phyloP scores from a whole-genome alignment of 1,140 invertebrate species.

The Uloborus diversus region DNA sequence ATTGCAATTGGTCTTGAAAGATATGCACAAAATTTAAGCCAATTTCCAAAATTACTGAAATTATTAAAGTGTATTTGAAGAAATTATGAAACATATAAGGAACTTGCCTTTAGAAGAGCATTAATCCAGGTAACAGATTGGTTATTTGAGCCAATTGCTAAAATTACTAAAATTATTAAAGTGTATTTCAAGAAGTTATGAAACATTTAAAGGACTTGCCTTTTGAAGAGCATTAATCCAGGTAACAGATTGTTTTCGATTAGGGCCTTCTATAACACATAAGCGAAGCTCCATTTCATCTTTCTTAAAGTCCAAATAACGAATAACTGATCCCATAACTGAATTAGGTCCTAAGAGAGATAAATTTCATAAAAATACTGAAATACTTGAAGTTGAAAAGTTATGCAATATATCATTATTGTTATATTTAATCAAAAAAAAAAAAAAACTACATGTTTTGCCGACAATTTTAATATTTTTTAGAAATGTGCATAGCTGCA shows the following conservation, averaged over 20 bases:
- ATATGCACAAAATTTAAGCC: too few species aligned
- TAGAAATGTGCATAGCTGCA: too few species aligned
- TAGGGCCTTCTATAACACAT: not conserved
- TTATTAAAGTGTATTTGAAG: too few species aligned
- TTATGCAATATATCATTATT: not conserved
- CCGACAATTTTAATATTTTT: too few species aligned
- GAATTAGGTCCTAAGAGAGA: not conserved
- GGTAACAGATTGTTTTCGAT: not conserved
- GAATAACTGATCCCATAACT: not conserved
- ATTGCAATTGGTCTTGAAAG: too few species aligned
- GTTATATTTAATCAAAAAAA: not conserved
- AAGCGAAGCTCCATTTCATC: not conserved
- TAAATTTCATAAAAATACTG: not conserved
- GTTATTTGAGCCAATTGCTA: too few species aligned
- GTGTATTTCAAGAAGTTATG: too few species aligned
- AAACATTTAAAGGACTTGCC: too few species aligned
- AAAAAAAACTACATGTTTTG: not conserved
- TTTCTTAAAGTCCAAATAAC: not conserved
- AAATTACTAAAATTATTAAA: too few species aligned
- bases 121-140: not conserved
- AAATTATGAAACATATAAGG: too few species aligned
- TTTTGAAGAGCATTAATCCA: not conserved
- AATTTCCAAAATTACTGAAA: too few species aligned
- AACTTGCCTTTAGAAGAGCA: not conserved
- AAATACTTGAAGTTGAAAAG: too few species aligned